Evolutionary conservation across 1,140 invertebrate genomes (phyloP), one percentile per base, ranked within the genome.

Genomic region (Apis dorsata): DNA sequence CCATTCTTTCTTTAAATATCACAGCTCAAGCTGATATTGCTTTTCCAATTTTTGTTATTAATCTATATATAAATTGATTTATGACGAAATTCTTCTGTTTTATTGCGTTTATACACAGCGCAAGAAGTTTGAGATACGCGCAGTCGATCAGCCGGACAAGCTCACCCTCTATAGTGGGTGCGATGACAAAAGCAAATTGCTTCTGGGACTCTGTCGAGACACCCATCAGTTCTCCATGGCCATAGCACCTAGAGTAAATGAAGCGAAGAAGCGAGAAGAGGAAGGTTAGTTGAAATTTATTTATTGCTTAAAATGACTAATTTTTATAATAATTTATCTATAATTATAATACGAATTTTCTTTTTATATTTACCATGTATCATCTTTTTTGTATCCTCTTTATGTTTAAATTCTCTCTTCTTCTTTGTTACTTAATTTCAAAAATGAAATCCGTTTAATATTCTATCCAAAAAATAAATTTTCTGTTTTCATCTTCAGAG

Each of bases 181-280:
- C 90, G 98, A 99, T 93, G 97, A 98, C 89, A 98, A 98, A 92
- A 98, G 98, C 91, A 97, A 98, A 94, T 96, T 98, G 88, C 94
- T 99, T 83, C 95, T 99, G 81, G 96, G 96, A 21, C 95, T 99
- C 28, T 99, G 98, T 94, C 96, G 97, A 89, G 97, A 97, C 85
- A 98, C 98, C 12, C 98, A 99, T 94, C 98, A 98, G 93, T 99
- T 99, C 94, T 98, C 97, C 88, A 98, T 99, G 97, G 97, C 97
- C 90, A 96, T 98, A 90, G 97, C 98, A 76, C 96, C 97, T 24
- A 95, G 97, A 88, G 94, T 98, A 51, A 97, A 95, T 88, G 97
- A 98, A 91, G 96, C 97, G 77, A 95, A 96, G 53, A 95, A 95
- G 86, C 95, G 96, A 80, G 96, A 98, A 88, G 96, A 97, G 91